Conservation (phyloP, 2,888 invertebrate species). For the Caenorhabditis japonica region DNA sequence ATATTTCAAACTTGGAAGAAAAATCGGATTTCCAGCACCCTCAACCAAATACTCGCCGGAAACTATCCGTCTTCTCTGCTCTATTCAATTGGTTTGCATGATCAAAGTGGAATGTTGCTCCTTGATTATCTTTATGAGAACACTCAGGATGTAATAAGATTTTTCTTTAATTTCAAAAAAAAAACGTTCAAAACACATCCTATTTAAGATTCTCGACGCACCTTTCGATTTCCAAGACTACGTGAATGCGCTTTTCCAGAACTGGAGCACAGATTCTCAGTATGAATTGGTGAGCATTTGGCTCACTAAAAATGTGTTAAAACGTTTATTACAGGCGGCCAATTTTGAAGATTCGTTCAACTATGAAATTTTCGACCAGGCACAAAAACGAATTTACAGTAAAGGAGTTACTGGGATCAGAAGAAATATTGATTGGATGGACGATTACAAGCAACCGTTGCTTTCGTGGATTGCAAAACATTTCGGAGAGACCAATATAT, state of each 20-base stretch:
- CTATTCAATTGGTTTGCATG: constrained; percentile 31
- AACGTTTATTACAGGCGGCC: constrained; percentile 14
- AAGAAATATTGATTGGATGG: constrained; percentile 26
- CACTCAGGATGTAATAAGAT: constrained; percentile 4
- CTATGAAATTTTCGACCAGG: constrained; percentile 14
- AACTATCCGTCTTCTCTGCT: constrained; percentile 33
- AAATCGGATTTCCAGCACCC: constrained; percentile 13
- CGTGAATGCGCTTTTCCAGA: constrained; percentile 24
- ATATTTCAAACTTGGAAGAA: neutral
- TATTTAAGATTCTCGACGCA: constrained; percentile 25
- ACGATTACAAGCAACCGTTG: neutral
- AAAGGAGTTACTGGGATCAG: constrained; percentile 6
- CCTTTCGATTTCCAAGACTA: constrained; percentile 35
- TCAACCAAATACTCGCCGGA: constrained; percentile 10
- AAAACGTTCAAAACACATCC: neutral
- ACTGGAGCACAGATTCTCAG: constrained; percentile 38
- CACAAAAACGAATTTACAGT: constrained; percentile 13
- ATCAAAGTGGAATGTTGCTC: constrained; percentile 10
- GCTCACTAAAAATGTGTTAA: too few species aligned
- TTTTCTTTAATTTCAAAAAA: neutral
- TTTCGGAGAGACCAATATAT: constrained; percentile 15
- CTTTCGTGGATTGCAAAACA: constrained; percentile 27
- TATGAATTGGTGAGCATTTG: constrained; percentile 1
- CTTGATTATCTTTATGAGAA: constrained; percentile 27
- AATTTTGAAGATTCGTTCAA: constrained; percentile 5